Evolutionary conservation across 2,888 invertebrate genomes (phyloP).

Genomic region (Drosophila neotestacea): DNA sequence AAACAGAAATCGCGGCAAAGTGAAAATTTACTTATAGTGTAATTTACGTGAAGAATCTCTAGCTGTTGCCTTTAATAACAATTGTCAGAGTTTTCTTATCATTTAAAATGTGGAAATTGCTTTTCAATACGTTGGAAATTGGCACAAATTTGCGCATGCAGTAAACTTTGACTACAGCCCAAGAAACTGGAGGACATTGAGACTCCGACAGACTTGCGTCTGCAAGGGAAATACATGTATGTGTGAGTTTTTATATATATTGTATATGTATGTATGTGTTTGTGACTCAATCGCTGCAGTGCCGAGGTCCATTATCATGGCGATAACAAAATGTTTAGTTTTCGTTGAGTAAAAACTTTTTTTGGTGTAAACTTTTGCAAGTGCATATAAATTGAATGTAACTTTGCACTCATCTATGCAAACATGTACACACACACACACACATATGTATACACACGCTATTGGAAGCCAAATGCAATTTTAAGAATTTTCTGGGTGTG

Average conservation of each 20-base stretch:
- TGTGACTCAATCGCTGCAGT: slow-evolving; percentile 51
- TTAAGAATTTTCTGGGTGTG: slow-evolving; percentile 51
- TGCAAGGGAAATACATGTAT: slow-evolving; percentile 3
- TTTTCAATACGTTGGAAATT: slow-evolving; percentile 44
- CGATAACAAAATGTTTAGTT: slow-evolving; percentile 79
- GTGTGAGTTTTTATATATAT: slow-evolving; percentile 12
- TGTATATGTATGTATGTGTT: slow-evolving; percentile 20
- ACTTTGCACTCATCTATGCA: slow-evolving; percentile 77
- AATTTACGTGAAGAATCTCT: not conserved
- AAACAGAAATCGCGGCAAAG: not conserved
- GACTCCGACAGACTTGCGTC: not conserved
- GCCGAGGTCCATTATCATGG: slow-evolving; percentile 68
- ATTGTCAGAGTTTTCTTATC: slow-evolving; percentile 11
- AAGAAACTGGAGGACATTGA: slow-evolving; percentile 1
- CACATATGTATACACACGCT: slow-evolving; percentile 25
- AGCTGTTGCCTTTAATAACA: slow-evolving; percentile 6
- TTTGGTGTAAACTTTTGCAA: slow-evolving; percentile 72
- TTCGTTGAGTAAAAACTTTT: slow-evolving; percentile 68
- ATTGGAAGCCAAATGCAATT: slow-evolving; percentile 65
- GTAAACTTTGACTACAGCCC: slow-evolving; percentile 57
- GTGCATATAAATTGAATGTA: slow-evolving; percentile 78
- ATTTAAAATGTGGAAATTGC: slow-evolving; percentile 42
- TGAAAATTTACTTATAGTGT: not conserved
- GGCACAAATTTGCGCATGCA: slow-evolving; percentile 44
- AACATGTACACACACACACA: slow-evolving; percentile 47